phyloP scores from a whole-genome alignment of 1,140 invertebrate species.

The Cydia amplana region DNA sequence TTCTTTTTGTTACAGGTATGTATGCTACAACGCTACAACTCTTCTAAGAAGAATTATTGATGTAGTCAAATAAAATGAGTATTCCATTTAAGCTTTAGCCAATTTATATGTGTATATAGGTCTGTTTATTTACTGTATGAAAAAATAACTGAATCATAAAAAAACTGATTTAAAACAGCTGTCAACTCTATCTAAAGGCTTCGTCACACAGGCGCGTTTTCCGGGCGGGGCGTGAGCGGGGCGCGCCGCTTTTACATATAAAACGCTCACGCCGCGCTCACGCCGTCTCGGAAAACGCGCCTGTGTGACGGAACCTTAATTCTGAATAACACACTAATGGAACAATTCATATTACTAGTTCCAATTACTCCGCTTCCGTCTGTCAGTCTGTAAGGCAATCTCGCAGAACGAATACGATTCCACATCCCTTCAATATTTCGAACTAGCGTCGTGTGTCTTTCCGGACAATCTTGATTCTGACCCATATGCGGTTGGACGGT shows the following conservation, averaged over 20 bases:
- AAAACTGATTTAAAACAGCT: not conserved
- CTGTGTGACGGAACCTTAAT: no score
- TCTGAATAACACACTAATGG: not conserved
- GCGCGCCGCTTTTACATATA: no score
- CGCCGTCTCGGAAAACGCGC: no score
- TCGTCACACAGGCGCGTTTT: no score
- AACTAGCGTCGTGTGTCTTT: not conserved
- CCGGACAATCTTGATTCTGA: not conserved
- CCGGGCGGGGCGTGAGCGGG: no score
- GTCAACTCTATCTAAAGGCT: not conserved
- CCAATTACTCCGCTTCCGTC: slow-evolving; percentile 1
- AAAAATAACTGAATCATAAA: no score
- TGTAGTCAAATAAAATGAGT: no score
- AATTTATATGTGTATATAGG: no score
- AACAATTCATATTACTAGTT: slow-evolving; percentile 13
- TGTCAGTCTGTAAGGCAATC: slow-evolving; percentile 16
- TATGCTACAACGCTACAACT: not conserved
- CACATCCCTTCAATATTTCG: slow-evolving; percentile 6
- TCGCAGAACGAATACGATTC: not conserved
- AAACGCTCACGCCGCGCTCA: no score
- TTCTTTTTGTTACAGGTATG: not conserved
- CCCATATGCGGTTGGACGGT: not conserved
- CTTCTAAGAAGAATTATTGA: not conserved
- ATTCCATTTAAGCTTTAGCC: no score
- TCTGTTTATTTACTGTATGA: no score